These are phyloP conservation scores for Caerostris darwini DNA, from an alignment of 1,140 invertebrate species.

Conservation along the genomic window DNA sequence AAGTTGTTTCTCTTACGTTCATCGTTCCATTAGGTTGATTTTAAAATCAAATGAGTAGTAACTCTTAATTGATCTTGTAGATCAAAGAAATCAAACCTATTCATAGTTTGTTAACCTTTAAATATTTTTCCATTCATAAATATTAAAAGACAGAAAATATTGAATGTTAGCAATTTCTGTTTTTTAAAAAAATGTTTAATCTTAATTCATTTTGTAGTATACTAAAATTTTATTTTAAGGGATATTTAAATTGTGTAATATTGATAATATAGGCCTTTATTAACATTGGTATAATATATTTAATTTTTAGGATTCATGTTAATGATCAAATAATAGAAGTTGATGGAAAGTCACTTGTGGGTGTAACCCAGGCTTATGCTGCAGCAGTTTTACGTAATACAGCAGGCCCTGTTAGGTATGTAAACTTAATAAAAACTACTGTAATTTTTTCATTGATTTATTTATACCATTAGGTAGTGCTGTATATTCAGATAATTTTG, in stretches of 20 bases:
- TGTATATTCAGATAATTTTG: not conserved
- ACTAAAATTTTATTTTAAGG: no score
- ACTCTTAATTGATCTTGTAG: no score
- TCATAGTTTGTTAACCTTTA: no score
- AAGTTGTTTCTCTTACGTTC: no score
- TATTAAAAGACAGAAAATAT: no score
- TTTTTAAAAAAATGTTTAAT: no score
- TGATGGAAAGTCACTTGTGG: constrained; percentile 98
- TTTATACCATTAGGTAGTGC: not conserved
- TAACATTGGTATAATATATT: not conserved
- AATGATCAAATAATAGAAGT: constrained; percentile 99
- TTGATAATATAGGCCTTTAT: not conserved
- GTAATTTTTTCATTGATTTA: not conserved
- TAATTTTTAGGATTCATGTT: constrained; percentile 86
- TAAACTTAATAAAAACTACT: not conserved
- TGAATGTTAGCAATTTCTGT: no score
- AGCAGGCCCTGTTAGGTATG: constrained; percentile 89
- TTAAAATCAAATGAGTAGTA: no score
- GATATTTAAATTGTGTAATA: not conserved
- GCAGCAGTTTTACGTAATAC: constrained; percentile 97
- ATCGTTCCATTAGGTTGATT: no score
- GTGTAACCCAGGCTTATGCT: constrained; percentile 98
- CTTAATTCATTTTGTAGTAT: no score
- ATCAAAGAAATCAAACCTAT: no score
- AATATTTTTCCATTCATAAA: no score